Conservation (phyloP, 2,113 vertebrate genomes). For the Tetraodon nigroviridis region DNA sequence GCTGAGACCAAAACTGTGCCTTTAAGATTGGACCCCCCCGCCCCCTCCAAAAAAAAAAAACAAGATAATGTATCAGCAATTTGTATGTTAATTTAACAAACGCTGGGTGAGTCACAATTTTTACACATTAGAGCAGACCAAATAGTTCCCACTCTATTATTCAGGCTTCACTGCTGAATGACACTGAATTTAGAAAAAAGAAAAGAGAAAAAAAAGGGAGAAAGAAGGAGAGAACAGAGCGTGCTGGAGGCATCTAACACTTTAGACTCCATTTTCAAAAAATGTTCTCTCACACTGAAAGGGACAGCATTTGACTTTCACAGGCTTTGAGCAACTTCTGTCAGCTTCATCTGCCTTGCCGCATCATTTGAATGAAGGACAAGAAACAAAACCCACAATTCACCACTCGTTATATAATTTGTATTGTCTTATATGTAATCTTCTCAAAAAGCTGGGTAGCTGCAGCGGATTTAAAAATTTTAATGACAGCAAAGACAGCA, state of each 20-base stretch:
- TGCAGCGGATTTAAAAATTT: constrained; percentile 33
- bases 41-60: no score
- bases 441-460: constrained; percentile 15
- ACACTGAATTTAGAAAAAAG: constrained; percentile 30
- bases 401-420: constrained; percentile 19
- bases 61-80: constrained; percentile 66
- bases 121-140: constrained; percentile 59
- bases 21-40: constrained; percentile 43
- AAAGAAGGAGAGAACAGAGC: constrained; percentile 43
- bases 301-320: constrained; percentile 60
- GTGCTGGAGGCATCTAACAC: constrained; percentile 54
- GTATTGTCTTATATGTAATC: constrained; percentile 25
- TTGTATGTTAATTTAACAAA: constrained; percentile 70
- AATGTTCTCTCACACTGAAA: constrained; percentile 55
- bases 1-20: constrained; percentile 26
- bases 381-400: constrained; percentile 30
- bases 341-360: constrained; percentile 36
- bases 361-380: constrained; percentile 36
- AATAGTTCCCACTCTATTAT: constrained; percentile 53
- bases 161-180: constrained; percentile 30
- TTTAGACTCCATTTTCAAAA: constrained; percentile 59
- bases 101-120: constrained; percentile 43
- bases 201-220: no score
- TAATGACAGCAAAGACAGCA: constrained; percentile 12
- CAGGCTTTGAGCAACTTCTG: constrained; percentile 49